phyloP scores from a whole-genome alignment of 2,113 vertebrate species.

The Lepus americanus region DNA sequence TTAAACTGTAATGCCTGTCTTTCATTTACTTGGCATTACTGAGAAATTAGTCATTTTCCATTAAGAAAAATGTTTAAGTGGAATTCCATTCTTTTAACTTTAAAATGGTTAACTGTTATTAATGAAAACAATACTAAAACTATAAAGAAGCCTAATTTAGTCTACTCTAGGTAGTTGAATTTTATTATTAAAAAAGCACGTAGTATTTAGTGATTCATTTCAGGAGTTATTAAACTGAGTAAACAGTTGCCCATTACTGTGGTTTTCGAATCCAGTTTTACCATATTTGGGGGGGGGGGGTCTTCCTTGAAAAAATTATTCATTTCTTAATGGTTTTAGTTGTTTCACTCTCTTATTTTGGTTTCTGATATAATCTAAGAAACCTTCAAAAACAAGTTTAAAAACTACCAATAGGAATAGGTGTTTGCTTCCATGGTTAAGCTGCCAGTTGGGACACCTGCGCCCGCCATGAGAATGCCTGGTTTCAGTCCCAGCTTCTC shows the following conservation, averaged over 20 bases:
- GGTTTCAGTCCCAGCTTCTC: too few relatives aligned
- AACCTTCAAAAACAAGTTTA: not conserved
- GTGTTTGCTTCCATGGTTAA: too few relatives aligned
- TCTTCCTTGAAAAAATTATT: not conserved
- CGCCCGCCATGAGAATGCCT: too few relatives aligned
- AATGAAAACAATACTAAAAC: not conserved
- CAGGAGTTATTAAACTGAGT: not conserved
- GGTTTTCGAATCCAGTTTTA: slow-evolving; percentile 24
- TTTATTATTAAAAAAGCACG: slow-evolving; percentile 41
- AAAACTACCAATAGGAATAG: not conserved
- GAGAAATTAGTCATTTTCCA: not conserved
- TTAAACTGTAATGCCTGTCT: not conserved
- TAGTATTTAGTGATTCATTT: not conserved
- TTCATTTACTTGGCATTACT: not conserved
- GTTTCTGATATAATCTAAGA: not conserved
- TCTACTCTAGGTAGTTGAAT: not conserved
- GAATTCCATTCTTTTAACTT: slow-evolving; percentile 19
- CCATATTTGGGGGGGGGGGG: too few relatives aligned
- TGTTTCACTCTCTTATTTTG: not conserved
- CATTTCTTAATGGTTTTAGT: not conserved
- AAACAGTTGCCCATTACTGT: not conserved
- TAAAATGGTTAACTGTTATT: slow-evolving; percentile 34
- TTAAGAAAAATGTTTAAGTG: not conserved
- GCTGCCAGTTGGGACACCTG: too few relatives aligned
- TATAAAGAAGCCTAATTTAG: not conserved